These are phyloP conservation scores for Perca schrenkii DNA, from an alignment of 2,113 vertebrate species.

Conservation along the genomic window DNA sequence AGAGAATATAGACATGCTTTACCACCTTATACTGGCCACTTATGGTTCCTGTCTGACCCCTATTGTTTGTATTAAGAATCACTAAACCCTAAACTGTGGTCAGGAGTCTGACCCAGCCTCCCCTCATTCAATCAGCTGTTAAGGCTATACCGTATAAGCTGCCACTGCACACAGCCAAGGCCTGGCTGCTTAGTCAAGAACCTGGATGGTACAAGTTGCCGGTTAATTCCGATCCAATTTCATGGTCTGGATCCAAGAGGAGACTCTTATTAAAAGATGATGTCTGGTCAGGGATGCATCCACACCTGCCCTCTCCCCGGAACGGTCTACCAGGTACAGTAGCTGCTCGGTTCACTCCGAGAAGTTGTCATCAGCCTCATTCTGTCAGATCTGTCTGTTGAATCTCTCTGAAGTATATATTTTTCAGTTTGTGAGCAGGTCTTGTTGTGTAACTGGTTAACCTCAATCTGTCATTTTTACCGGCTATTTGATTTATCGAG, in stretches of 20 bases:
- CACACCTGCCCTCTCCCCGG: constrained; percentile 68
- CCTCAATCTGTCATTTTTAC: constrained; percentile 70
- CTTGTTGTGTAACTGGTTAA: constrained; percentile 48
- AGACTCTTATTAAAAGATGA: constrained; percentile 63
- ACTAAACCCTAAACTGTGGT: constrained; percentile 39
- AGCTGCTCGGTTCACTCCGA: constrained; percentile 38
- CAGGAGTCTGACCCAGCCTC: constrained; percentile 50
- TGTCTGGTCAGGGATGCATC: constrained; percentile 69
- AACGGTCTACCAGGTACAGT: constrained; percentile 77
- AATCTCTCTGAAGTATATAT: background rate
- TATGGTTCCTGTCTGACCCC: constrained; percentile 4
- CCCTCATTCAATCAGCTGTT: constrained; percentile 60
- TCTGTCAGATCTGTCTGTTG: constrained; percentile 63
- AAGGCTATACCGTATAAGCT: constrained; percentile 49
- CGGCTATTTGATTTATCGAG: constrained; percentile 45
- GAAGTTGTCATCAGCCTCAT: constrained; percentile 66
- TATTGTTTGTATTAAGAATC: constrained; percentile 36
- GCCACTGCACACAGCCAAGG: constrained; percentile 23
- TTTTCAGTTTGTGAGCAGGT: constrained; percentile 33
- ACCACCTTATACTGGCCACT: background rate
- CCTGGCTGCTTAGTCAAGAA: constrained; percentile 31
- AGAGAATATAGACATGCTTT: background rate
- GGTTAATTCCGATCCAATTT: constrained; percentile 5
- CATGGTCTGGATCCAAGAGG: constrained; percentile 32
- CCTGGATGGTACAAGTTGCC: constrained; percentile 33